These are phyloP conservation scores for Phenganax marumi DNA, from an alignment of 92 coral and sea anemone species.

Conservation along the genomic window DNA sequence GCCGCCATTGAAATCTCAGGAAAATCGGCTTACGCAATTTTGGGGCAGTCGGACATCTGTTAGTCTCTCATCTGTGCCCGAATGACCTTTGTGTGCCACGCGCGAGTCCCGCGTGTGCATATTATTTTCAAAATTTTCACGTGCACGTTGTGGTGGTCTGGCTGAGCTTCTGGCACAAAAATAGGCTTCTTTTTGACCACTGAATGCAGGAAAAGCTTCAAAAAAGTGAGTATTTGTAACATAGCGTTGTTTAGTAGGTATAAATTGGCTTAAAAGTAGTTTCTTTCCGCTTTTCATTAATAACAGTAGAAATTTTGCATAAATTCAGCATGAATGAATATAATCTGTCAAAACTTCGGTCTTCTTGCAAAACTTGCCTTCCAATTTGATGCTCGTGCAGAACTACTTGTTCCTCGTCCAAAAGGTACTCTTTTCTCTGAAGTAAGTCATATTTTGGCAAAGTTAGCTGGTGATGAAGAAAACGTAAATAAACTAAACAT, in stretches of 20 bases:
- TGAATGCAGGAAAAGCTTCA: not conserved
- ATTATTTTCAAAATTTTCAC: not conserved
- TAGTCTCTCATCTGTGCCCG: no score
- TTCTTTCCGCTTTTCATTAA: not conserved
- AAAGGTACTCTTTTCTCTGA: constrained; percentile 34
- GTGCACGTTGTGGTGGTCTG: not conserved
- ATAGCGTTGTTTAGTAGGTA: not conserved
- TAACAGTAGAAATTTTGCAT: not conserved
- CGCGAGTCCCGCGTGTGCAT: not conserved
- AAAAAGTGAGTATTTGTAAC: not conserved
- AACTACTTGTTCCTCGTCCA: constrained; percentile 34
- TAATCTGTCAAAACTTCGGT: not conserved
- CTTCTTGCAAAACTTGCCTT: constrained; percentile 8
- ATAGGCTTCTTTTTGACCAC: not conserved
- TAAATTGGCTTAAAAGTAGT: not conserved
- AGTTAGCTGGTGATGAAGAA: not conserved
- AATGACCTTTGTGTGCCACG: not conserved
- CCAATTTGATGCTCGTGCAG: constrained; percentile 44
- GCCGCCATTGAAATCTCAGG: no score
- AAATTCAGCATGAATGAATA: not conserved
- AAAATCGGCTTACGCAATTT: no score
- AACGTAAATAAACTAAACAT: not conserved
- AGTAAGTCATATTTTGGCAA: not conserved
- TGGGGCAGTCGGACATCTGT: no score
- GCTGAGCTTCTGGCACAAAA: not conserved